Percentiles rank a stretch among this genome's conserved stretches.
phyloP scores from a whole-genome alignment of 2,797 vertebrate species.

The Sciurus carolinensis region DNA sequence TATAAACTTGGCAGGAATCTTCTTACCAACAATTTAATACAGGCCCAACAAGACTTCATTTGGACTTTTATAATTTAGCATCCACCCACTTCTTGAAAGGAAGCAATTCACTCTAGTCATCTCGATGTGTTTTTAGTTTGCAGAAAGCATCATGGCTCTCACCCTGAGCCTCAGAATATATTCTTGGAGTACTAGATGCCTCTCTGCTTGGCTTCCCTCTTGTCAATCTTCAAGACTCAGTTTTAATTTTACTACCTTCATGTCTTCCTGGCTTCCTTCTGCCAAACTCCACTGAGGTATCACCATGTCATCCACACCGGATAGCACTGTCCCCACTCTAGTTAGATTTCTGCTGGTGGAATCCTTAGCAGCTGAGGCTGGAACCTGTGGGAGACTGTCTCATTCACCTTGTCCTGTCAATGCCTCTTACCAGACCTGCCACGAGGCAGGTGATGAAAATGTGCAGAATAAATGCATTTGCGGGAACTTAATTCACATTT shows the following conservation, averaged over 20 bases:
- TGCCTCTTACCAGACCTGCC: too few relatives aligned
- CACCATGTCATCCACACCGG: background rate
- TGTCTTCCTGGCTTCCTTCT: background rate
- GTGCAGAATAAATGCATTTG: background rate
- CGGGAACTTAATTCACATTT: background rate
- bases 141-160: background rate
- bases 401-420: too few relatives aligned
- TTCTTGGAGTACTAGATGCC: background rate
- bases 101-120: background rate
- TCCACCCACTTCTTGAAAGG: background rate
- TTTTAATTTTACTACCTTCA: background rate
- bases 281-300: background rate
- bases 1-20: background rate
- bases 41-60: background rate
- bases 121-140: background rate
- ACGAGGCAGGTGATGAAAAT: background rate
- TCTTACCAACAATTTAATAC: background rate
- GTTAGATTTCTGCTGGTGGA: background rate
- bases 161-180: background rate
- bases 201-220: background rate
- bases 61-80: background rate
- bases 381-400: background rate
- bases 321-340: background rate
- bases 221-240: background rate
- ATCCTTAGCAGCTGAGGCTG: background rate